Base-by-base conservation (phyloP, 2,888 invertebrate genomes). In the Drosophila pseudotalamancana region DNA sequence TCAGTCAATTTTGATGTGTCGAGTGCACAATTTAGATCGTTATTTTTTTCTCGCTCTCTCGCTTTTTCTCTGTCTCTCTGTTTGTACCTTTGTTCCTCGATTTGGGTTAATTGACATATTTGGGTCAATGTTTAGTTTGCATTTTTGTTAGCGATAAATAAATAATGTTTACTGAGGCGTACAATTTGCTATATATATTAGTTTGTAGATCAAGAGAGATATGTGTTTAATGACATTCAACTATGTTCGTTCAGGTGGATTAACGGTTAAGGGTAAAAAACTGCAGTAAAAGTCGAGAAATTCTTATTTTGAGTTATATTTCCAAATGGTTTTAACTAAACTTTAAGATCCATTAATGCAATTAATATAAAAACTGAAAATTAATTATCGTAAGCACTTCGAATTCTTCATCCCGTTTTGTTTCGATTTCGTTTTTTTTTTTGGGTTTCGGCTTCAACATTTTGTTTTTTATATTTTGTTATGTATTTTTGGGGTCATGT, bases 91-190 rank as follows among this genome's bases (percentile, higher is more conserved):
- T 59, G 48, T 56, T 73, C 55, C 51, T 72, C 37, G 34, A 71
- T 79, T 82, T 76, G 53, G 85, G 79, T 79, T 76, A 82, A 86
- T 79, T 77, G 83, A 70, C 80, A 72, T 69, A 81, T 79, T 79
- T 77, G 64, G 82, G 81, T 86, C 83, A 82, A 79, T 79, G 83
- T 78, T 81, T 85, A 73, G 85, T 75, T 73, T 70, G 75, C 75
- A 81, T 70, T 78, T 81, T 56, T 63, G 53, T 16, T 35, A 14
- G 25, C 60, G 43, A 66, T 61, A 66, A 40, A 49, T 57, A 51
- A 74, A 64, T 55, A 60, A 64, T 59, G 51, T 42, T 59, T 43
- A 61, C 25, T 40, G 27, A 48, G 54, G 43, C 69, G 73, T 16
- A 49, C 18, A 56, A 49, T 39, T 50, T 2, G 50, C 29, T n/a